Percentiles rank a stretch among this genome's conserved stretches.
Conservation (phyloP, 2,113 vertebrate species). For the Lasiurus borealis region DNA sequence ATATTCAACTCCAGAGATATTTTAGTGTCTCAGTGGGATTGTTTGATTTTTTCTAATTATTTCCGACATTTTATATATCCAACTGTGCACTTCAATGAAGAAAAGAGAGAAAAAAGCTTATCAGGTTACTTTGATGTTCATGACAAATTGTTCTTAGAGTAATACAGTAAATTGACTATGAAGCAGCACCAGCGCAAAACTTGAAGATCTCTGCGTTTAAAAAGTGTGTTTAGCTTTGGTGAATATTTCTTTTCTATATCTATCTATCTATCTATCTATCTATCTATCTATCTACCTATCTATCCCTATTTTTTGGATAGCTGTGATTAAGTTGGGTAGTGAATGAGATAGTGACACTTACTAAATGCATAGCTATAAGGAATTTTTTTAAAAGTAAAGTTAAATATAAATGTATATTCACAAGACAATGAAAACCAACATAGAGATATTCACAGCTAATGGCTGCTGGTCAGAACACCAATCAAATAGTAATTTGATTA, state of each 20-base stretch:
- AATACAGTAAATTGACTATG: constrained; percentile 20
- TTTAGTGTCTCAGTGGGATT: constrained; percentile 75
- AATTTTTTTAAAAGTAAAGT: constrained; percentile 35
- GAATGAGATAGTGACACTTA: constrained; percentile 27
- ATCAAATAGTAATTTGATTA: neutral
- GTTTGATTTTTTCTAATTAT: constrained; percentile 83
- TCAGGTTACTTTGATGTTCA: constrained; percentile 69
- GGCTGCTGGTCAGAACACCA: neutral
- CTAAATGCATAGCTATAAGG: neutral
- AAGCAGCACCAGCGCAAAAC: constrained; percentile 20
- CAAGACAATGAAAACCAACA: neutral
- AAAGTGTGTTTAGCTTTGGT: constrained; percentile 2
- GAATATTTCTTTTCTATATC: neutral
- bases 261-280: neutral
- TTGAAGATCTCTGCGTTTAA: neutral
- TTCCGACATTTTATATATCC: constrained; percentile 82
- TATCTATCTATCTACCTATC: neutral
- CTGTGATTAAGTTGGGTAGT: neutral
- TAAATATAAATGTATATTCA: constrained; percentile 18
- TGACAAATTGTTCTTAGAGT: constrained; percentile 56
- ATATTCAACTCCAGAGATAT: constrained; percentile 61
- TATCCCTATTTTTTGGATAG: neutral
- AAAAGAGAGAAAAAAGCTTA: constrained; percentile 77
- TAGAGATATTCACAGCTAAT: neutral
- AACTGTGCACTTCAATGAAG: constrained; percentile 70